Conservation (phyloP, 2,888 invertebrate genomes). For the Pterostichus madidus region DNA sequence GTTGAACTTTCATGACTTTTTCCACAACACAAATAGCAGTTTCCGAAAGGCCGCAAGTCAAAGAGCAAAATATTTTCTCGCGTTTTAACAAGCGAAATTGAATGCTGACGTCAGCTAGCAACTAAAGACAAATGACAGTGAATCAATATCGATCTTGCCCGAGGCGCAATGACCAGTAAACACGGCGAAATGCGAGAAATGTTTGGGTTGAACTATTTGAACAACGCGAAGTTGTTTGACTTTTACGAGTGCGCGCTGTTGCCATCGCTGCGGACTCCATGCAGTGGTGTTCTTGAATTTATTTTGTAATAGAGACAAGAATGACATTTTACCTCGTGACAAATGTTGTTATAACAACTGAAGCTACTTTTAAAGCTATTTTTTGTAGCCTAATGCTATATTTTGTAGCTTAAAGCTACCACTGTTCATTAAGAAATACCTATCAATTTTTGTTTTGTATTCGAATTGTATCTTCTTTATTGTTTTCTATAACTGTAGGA, state of each 20-base stretch:
- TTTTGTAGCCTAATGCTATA: no score
- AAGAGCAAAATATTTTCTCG: conserved; percentile 20
- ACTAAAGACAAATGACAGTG: conserved; percentile 58
- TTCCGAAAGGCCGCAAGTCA: conserved; percentile 5
- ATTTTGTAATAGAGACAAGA: no score
- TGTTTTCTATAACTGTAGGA: no score
- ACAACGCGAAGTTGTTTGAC: conserved; percentile 54
- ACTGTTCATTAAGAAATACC: no score
- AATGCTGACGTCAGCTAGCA: conserved; percentile 24
- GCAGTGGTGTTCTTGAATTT: neutral
- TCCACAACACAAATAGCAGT: neutral
- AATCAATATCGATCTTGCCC: conserved; percentile 59
- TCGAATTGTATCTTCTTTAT: no score
- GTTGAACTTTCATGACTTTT: neutral
- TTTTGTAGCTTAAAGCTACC: no score
- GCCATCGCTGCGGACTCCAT: neutral
- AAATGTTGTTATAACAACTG: no score
- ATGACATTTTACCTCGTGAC: no score
- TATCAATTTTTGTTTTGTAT: no score
- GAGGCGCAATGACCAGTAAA: conserved; percentile 61
- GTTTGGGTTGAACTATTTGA: conserved; percentile 63
- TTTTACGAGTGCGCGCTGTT: conserved; percentile 11
- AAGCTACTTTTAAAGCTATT: no score
- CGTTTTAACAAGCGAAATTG: conserved; percentile 17
- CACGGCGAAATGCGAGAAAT: conserved; percentile 26